phyloP scores from a whole-genome alignment of 2,113 vertebrate genomes.

The Pelecanoides urinatrix region DNA sequence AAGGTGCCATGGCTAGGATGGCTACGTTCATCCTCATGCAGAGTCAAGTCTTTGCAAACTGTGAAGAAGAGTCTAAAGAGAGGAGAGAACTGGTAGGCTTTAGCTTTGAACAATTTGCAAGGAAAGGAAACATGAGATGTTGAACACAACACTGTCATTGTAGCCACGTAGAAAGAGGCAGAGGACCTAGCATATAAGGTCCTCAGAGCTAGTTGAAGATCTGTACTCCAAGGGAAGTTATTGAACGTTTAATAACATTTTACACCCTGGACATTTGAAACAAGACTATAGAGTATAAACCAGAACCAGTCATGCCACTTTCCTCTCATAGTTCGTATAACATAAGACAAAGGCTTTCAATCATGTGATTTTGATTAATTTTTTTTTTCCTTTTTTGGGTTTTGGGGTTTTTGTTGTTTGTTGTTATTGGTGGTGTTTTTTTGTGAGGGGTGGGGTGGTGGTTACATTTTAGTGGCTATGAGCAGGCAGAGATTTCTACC shows the following conservation, averaged over 20 bases:
- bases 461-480: neutral
- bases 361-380: neutral
- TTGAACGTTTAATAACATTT: neutral
- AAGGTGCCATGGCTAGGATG: neutral
- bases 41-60: neutral
- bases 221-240: neutral
- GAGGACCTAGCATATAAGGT: neutral
- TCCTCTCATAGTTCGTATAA: neutral
- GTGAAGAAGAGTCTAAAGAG: neutral
- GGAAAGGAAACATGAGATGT: neutral
- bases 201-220: neutral
- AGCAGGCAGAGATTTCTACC: neutral
- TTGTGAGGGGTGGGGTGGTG: fast-evolving
- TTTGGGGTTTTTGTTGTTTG: neutral
- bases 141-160: neutral
- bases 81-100: neutral
- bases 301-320: neutral
- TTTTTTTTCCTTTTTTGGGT: neutral
- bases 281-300: neutral
- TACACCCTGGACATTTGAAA: neutral
- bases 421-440: neutral
- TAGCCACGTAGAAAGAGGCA: neutral
- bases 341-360: neutral
- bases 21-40: neutral
- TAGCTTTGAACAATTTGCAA: neutral